phyloP scores from a whole-genome alignment of 2,888 invertebrate species.

The Anorthoa munda region DNA sequence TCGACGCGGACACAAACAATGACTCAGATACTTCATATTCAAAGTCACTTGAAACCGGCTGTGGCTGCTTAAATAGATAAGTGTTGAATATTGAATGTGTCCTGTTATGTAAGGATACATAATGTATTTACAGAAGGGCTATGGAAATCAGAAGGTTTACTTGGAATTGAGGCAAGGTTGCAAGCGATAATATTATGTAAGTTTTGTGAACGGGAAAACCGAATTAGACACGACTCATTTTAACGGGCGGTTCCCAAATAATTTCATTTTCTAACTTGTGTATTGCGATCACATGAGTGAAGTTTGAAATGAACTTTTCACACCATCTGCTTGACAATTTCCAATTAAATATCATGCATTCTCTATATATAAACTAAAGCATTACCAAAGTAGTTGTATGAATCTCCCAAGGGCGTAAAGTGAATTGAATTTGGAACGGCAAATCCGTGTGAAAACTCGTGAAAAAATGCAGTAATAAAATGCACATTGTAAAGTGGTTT shows the following conservation, averaged over 20 bases:
- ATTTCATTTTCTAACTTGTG: too few species aligned
- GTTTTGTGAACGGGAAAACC: not conserved
- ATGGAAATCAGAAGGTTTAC: slow-evolving; percentile 40
- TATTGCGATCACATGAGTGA: not conserved
- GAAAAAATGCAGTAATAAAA: too few species aligned
- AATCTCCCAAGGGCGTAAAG: too few species aligned
- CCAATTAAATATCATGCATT: too few species aligned
- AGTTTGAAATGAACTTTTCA: not conserved
- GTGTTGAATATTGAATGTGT: slow-evolving; percentile 57
- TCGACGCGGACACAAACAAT: slow-evolving; percentile 32
- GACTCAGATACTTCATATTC: slow-evolving; percentile 51
- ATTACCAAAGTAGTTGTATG: too few species aligned
- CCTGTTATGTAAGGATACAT: slow-evolving; percentile 59
- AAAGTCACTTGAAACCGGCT: slow-evolving; percentile 35
- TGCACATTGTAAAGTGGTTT: too few species aligned
- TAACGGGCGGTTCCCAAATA: not conserved
- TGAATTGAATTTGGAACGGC: too few species aligned
- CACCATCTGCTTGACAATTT: too few species aligned
- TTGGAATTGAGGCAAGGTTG: not conserved
- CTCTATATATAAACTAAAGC: too few species aligned
- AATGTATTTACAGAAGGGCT: slow-evolving; percentile 24
- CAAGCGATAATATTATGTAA: not conserved
- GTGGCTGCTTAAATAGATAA: slow-evolving; percentile 52
- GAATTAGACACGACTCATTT: not conserved
- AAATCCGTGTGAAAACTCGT: too few species aligned